Evolutionary conservation across 2,797 vertebrate genomes (phyloP).

Genomic region (Prunella strophiata): DNA sequence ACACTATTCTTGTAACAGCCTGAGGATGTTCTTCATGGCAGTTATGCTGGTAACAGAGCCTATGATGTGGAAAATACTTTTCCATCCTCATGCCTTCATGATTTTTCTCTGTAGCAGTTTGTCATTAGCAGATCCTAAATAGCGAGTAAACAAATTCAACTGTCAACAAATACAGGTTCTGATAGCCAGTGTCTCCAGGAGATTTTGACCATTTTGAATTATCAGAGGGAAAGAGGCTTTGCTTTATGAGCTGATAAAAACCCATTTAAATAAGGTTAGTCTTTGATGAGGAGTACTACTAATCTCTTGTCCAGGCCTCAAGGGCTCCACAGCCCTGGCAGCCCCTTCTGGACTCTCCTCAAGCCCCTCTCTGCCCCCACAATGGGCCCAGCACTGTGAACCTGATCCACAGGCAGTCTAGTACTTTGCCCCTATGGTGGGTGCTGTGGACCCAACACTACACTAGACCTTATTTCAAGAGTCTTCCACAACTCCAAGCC

Average conservation of each 20-base stretch:
- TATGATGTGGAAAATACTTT: background rate
- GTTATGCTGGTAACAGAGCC: background rate
- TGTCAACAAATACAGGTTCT: background rate
- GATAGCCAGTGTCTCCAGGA: background rate
- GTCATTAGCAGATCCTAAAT: background rate
- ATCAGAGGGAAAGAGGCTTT: background rate
- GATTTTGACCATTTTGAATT: background rate
- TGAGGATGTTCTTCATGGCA: background rate
- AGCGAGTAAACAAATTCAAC: background rate
- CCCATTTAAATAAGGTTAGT: background rate
- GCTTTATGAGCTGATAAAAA: background rate
- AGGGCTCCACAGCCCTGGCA: background rate
- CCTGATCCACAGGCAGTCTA: accelerated
- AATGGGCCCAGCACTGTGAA: background rate
- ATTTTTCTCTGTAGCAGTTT: background rate
- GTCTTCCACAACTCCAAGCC: background rate
- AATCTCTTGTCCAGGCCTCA: background rate
- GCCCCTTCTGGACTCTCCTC: background rate
- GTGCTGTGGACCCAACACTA: no score
- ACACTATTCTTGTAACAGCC: background rate
- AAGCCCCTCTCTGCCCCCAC: background rate
- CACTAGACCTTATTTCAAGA: background rate
- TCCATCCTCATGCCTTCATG: background rate
- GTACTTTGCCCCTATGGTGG: background rate
- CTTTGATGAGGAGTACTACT: background rate